A percentile compares a stretch with the other conserved stretches of the same genome.
phyloP scores from a whole-genome alignment of 2,113 vertebrate genomes.

The Cricetomys ansorgei region DNA sequence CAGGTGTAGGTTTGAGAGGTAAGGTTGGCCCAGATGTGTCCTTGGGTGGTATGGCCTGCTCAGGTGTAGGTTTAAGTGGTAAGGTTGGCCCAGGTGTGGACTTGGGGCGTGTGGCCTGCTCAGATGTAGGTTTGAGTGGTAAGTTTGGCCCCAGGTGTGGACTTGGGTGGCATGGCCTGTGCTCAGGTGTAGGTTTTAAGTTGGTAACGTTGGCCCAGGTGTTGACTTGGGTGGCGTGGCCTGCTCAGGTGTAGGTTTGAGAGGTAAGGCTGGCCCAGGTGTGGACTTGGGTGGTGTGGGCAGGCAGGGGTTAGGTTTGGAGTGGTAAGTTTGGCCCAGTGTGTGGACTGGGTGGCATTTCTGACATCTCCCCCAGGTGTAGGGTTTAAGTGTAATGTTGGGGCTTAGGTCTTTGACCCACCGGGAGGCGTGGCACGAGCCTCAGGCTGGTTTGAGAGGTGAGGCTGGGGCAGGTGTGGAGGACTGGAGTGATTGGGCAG shows the following conservation, averaged over 20 bases:
- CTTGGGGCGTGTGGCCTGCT: background rate
- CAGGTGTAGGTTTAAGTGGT: too few relatives aligned
- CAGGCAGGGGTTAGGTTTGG: too few relatives aligned
- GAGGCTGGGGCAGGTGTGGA: too few relatives aligned
- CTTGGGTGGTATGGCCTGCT: background rate
- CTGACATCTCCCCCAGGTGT: too few relatives aligned
- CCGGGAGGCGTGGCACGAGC: too few relatives aligned
- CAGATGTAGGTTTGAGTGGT: background rate
- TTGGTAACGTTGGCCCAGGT: background rate
- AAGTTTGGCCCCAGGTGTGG: rapidly evolving
- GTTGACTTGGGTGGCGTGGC: background rate
- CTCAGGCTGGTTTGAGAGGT: too few relatives aligned
- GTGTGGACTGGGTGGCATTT: too few relatives aligned
- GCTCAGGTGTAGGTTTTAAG: background rate
- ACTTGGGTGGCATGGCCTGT: background rate
- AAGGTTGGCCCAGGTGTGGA: background rate
- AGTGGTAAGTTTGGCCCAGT: too few relatives aligned
- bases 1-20: too few relatives aligned
- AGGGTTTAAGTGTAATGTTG: too few relatives aligned
- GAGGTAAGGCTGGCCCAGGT: background rate
- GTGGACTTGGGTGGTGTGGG: background rate
- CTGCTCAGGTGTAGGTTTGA: background rate
- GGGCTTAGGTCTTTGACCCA: too few relatives aligned
- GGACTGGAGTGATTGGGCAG: background rate
- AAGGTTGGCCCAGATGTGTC: too few relatives aligned